These are phyloP conservation scores for Onychostruthus taczanowskii DNA, from an alignment of 2,113 vertebrate species.

Conservation along the genomic window DNA sequence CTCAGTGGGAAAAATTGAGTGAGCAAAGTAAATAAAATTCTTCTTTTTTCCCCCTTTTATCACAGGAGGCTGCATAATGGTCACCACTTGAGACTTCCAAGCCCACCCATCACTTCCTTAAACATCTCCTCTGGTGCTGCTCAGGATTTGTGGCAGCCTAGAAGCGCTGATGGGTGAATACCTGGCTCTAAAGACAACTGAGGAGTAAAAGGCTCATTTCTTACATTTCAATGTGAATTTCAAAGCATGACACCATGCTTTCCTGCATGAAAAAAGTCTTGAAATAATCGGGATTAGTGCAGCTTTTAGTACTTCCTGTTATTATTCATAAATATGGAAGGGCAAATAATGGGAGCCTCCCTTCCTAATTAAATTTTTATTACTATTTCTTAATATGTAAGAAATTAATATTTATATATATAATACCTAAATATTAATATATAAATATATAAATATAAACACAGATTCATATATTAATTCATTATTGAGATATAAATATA, in stretches of 20 bases:
- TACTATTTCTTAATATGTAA: too few relatives aligned
- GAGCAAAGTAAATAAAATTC: background rate
- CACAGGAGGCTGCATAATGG: background rate
- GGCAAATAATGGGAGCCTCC: background rate
- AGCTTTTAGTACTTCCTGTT: background rate
- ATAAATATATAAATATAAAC: background rate
- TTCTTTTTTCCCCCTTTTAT: accelerated
- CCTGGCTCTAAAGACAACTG: background rate
- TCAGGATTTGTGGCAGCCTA: background rate
- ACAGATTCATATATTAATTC: too few relatives aligned
- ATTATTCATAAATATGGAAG: background rate
- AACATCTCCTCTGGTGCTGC: background rate
- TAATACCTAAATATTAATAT: background rate
- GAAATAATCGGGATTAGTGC: background rate
- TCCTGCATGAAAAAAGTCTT: background rate
- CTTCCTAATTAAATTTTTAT: background rate
- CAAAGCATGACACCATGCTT: background rate
- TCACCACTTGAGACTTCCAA: background rate
- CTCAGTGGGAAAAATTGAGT: background rate
- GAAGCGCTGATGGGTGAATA: background rate
- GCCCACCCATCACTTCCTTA: accelerated
- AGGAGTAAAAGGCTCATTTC: background rate
- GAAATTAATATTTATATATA: too few relatives aligned
- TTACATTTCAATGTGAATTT: background rate
- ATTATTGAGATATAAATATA: too few relatives aligned